A percentile compares a stretch with the other conserved stretches of the same genome.
Conservation (phyloP, 2,113 vertebrate species). For the Nipponia nippon region DNA sequence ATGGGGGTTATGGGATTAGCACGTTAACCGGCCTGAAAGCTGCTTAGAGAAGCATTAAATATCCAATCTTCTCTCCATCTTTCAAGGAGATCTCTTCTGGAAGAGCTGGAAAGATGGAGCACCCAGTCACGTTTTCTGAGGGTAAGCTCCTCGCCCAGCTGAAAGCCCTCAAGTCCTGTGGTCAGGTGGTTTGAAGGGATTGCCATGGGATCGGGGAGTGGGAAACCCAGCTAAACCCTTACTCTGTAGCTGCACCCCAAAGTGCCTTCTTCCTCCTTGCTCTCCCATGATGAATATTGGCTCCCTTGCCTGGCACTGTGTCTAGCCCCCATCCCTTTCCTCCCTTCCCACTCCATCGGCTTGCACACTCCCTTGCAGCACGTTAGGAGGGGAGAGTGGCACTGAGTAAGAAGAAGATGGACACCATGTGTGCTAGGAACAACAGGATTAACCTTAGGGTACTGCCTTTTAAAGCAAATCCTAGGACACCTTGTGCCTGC, state of each 20-base stretch:
- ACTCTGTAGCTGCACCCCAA: not conserved
- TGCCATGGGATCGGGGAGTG: not conserved
- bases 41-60: conserved; percentile 52
- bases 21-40: conserved; percentile 45
- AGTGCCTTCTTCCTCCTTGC: not conserved
- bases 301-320: not conserved
- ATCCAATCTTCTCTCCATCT: conserved; percentile 43
- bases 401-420: not conserved
- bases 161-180: not conserved
- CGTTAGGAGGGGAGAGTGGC: not conserved
- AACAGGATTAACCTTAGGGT: not conserved
- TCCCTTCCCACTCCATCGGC: not conserved
- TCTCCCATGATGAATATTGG: not conserved
- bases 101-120: not conserved
- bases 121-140: not conserved
- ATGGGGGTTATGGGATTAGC: conserved; percentile 46
- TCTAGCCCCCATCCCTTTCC: not conserved
- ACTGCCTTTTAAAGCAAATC: not conserved
- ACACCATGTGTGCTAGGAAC: not conserved
- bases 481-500: not conserved
- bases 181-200: not conserved
- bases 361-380: not conserved
- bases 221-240: not conserved
- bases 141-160: not conserved
- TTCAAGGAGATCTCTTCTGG: conserved; percentile 23